Conservation (phyloP, 2,888 invertebrate species). For the Linnaemya tessellans region DNA sequence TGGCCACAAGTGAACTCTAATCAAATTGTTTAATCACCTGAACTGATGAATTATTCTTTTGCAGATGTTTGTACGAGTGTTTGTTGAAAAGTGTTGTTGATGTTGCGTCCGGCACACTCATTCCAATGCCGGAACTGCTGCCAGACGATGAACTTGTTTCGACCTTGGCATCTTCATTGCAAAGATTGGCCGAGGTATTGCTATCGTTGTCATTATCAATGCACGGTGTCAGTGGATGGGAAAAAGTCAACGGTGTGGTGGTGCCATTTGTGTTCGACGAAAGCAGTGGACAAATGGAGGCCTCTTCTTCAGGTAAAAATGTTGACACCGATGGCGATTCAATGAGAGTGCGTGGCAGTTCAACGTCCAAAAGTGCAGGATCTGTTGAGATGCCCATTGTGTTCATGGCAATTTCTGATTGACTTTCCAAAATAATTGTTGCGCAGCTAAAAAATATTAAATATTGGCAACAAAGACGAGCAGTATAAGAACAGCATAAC, state of each 20-base stretch:
- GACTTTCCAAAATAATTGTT: slow-evolving; percentile 14
- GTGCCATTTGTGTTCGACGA: slow-evolving; percentile 85
- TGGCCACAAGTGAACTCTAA: not conserved
- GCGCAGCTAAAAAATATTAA: not conserved
- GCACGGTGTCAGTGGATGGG: slow-evolving; percentile 86
- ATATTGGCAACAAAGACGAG: not conserved
- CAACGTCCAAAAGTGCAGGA: slow-evolving; percentile 80
- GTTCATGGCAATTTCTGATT: slow-evolving; percentile 72
- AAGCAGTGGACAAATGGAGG: slow-evolving; percentile 87
- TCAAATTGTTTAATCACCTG: slow-evolving; percentile 75
- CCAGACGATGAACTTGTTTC: slow-evolving; percentile 81
- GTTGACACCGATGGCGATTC: slow-evolving; percentile 82
- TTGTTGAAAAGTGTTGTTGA: slow-evolving; percentile 79
- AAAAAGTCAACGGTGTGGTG: slow-evolving; percentile 85
- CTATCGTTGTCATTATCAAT: slow-evolving; percentile 84
- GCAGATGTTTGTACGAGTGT: slow-evolving; percentile 81
- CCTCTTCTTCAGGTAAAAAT: slow-evolving; percentile 85
- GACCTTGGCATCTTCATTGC: slow-evolving; percentile 78
- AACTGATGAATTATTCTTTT: slow-evolving; percentile 77
- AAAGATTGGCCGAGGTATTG: slow-evolving; percentile 77
- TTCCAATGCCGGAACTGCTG: slow-evolving; percentile 81
- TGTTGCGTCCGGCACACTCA: slow-evolving; percentile 79
- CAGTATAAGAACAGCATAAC: slow-evolving; percentile 34
- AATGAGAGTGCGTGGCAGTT: slow-evolving; percentile 78
- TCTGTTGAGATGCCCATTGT: slow-evolving; percentile 81